Evolutionary conservation across 2,888 invertebrate genomes (phyloP).

Genomic region (Lathronympha strigana): DNA sequence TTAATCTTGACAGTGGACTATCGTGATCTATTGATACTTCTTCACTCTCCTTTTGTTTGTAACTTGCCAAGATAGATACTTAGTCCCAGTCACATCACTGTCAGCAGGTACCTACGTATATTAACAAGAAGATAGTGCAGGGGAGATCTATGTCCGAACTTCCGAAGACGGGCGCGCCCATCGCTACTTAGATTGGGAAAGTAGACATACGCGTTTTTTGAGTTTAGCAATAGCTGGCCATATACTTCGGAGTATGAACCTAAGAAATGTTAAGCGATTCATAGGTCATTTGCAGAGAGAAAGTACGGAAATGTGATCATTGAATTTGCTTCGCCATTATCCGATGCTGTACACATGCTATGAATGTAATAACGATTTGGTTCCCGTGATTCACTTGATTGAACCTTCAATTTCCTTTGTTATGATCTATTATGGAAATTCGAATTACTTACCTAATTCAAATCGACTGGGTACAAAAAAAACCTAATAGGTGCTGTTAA

Average conservation of each 20-base stretch:
- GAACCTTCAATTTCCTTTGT: not conserved
- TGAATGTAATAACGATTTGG: conserved; percentile 6
- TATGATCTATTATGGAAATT: not conserved
- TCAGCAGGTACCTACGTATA: too few species aligned
- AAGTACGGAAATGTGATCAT: conserved; percentile 34
- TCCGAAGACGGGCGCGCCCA: too few species aligned
- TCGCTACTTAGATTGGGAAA: too few species aligned
- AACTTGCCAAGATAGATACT: conserved; percentile 6
- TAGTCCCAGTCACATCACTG: too few species aligned
- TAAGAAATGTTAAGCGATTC: conserved; percentile 34
- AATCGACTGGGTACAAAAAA: too few species aligned
- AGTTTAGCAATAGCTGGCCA: too few species aligned
- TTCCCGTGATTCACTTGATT: not conserved
- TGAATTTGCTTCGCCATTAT: conserved; percentile 24
- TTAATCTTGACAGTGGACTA: conserved; percentile 48
- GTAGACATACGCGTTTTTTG: too few species aligned
- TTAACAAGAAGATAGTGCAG: too few species aligned
- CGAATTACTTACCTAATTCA: too few species aligned
- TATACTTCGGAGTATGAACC: too few species aligned
- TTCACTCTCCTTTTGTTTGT: conserved; percentile 31
- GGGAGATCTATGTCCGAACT: too few species aligned
- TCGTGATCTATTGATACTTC: conserved; percentile 44
- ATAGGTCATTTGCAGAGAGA: conserved; percentile 38
- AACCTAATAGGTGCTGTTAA: too few species aligned
- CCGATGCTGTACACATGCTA: not conserved